Evolutionary conservation across 2,113 vertebrate species (phyloP).

Genomic region (Amblyornis subalaris): DNA sequence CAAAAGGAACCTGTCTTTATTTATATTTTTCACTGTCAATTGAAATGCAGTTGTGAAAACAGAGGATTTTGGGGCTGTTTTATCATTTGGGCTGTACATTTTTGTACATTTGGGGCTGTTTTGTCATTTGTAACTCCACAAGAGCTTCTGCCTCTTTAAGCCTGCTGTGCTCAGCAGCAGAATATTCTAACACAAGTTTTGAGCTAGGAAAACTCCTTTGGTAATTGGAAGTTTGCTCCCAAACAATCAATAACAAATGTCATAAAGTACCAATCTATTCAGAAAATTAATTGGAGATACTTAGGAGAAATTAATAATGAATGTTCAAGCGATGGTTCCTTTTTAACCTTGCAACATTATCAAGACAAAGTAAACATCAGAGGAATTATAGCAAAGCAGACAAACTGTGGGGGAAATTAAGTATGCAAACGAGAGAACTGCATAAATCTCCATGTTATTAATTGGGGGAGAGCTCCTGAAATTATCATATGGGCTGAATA

Average conservation of each 20-base stretch:
- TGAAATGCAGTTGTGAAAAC: not conserved
- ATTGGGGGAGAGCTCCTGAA: conserved; percentile 44
- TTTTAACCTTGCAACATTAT: conserved; percentile 67
- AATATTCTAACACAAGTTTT: not conserved
- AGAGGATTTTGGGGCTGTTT: not conserved
- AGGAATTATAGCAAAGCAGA: conserved; percentile 52
- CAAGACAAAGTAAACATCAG: conserved; percentile 71
- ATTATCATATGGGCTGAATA: conserved; percentile 30
- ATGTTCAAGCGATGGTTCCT: conserved; percentile 57
- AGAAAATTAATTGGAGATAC: conserved; percentile 64
- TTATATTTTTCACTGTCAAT: not conserved
- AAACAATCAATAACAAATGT: conserved; percentile 64
- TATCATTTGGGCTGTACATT: not conserved
- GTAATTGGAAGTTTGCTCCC: conserved; percentile 64
- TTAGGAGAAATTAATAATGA: conserved; percentile 70
- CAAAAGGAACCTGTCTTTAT: not conserved
- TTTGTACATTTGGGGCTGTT: not conserved
- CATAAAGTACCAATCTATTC: conserved; percentile 59
- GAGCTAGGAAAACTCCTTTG: not conserved
- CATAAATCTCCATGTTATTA: conserved; percentile 72
- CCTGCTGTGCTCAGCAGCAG: not conserved
- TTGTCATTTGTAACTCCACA: not conserved
- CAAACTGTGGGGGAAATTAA: conserved; percentile 53
- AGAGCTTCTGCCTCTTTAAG: not conserved
- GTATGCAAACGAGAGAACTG: conserved; percentile 55